Percentiles rank a stretch among this genome's conserved stretches.
Conservation (phyloP, 2,888 invertebrate species). For the Patella pellucida region DNA sequence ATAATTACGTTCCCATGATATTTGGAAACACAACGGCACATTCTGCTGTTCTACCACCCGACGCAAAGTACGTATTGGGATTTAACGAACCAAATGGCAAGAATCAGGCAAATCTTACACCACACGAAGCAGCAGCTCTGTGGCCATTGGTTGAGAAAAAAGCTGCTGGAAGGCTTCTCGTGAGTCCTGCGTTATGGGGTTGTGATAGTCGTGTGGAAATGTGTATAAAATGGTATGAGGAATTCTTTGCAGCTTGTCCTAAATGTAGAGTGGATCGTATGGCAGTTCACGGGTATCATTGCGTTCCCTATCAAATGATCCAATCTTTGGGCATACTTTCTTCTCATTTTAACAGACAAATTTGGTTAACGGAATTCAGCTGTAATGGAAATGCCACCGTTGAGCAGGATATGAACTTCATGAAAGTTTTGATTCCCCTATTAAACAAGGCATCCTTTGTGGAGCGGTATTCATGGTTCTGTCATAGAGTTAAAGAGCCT, state of each 20-base stretch:
- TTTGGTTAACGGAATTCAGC: constrained; percentile 46
- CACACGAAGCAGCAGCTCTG: constrained; percentile 36
- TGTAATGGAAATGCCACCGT: constrained; percentile 35
- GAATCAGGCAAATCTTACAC: constrained; percentile 41
- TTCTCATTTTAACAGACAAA: neutral
- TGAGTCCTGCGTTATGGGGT: constrained; percentile 44
- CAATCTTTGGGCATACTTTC: too few relatives aligned
- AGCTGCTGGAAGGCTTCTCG: constrained; percentile 35
- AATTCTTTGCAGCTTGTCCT: constrained; percentile 42
- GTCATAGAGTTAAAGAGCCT: constrained; percentile 24
- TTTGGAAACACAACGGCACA: constrained; percentile 34
- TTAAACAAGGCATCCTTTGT: constrained; percentile 39
- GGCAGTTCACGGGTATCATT: constrained; percentile 45
- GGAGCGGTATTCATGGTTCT: constrained; percentile 39
- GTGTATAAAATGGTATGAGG: constrained; percentile 42
- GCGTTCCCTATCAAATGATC: constrained; percentile 18
- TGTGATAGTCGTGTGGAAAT: constrained; percentile 23
- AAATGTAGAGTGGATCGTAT: constrained; percentile 46
- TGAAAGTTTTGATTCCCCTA: constrained; percentile 37
- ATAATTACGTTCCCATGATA: constrained; percentile 42
- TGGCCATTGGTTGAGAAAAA: constrained; percentile 41
- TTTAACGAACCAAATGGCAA: constrained; percentile 50
- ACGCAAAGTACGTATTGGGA: constrained; percentile 38
- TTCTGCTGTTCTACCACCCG: constrained; percentile 19
- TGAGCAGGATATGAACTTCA: constrained; percentile 31